phyloP scores from a whole-genome alignment of 2,888 invertebrate species.

The Hylaea fasciaria region DNA sequence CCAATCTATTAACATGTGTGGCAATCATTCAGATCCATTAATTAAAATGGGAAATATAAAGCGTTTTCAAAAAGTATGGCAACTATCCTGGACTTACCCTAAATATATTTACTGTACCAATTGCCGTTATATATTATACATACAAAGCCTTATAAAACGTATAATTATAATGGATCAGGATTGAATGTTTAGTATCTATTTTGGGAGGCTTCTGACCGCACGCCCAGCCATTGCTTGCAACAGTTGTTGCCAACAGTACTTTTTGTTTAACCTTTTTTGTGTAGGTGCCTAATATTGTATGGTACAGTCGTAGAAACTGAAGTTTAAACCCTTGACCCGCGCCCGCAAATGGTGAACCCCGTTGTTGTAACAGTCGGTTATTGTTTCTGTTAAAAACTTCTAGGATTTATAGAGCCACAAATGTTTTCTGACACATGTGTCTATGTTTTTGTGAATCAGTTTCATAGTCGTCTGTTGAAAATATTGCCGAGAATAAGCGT shows the following conservation, averaged over 20 bases:
- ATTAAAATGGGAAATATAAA: too few species aligned
- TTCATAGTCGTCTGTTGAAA: too few species aligned
- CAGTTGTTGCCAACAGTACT: constrained; percentile 26
- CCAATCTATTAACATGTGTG: too few species aligned
- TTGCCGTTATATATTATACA: too few species aligned
- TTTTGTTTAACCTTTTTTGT: constrained; percentile 29
- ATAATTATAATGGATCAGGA: neutral
- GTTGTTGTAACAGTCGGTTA: constrained; percentile 13
- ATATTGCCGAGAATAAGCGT: too few species aligned
- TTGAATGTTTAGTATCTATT: constrained; percentile 6
- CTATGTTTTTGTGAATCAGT: too few species aligned
- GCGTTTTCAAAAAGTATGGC: too few species aligned
- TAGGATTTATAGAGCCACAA: constrained; percentile 19
- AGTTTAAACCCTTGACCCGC: constrained; percentile 21
- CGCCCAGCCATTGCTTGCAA: constrained; percentile 4
- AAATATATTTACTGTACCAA: too few species aligned
- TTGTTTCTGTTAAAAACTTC: constrained; percentile 26
- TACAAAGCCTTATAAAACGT: too few species aligned
- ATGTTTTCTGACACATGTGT: neutral
- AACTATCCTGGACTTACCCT: too few species aligned
- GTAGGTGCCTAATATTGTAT: constrained; percentile 29
- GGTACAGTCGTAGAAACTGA: constrained; percentile 24
- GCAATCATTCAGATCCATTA: too few species aligned
- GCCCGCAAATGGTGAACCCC: constrained; percentile 5
- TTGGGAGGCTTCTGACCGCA: constrained; percentile 6